Percentiles rank a stretch among this genome's conserved stretches.
These are phyloP conservation scores for Eurosta solidaginis DNA, from an alignment of 1,140 invertebrate genomes.

Conservation along the genomic window DNA sequence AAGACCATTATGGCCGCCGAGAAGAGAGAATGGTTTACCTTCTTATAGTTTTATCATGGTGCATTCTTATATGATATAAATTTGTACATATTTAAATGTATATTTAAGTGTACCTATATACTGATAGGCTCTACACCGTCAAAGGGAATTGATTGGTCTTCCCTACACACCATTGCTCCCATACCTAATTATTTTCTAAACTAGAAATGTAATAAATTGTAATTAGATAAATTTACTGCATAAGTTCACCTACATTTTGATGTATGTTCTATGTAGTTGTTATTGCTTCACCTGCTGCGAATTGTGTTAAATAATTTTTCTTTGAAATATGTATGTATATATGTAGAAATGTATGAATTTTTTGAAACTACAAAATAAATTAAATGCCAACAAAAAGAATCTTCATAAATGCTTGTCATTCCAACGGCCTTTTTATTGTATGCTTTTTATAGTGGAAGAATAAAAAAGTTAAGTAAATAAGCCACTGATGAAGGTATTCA, in stretches of 20 bases:
- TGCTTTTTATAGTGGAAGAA: not conserved
- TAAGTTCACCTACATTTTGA: not conserved
- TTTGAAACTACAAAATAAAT: not conserved
- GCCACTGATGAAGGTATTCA: not conserved
- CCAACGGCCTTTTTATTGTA: not conserved
- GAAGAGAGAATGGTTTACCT: too few species aligned
- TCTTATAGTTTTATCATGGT: too few species aligned
- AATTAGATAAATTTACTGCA: not conserved
- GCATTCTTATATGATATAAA: too few species aligned
- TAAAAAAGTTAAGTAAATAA: not conserved
- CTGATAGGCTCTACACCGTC: too few species aligned
- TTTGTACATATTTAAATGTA: too few species aligned
- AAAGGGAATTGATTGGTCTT: not conserved
- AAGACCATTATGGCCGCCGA: too few species aligned
- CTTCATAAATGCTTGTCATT: not conserved
- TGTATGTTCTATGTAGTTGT: not conserved
- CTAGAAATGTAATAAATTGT: not conserved
- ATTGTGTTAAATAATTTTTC: constrained; percentile 1
- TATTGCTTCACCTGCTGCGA: constrained; percentile 11
- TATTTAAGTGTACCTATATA: too few species aligned
- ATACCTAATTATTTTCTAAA: too few species aligned
- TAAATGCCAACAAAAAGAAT: not conserved
- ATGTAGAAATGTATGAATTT: not conserved
- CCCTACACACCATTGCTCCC: not conserved
- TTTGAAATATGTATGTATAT: too few species aligned